Evolutionary conservation across 2,888 invertebrate genomes (phyloP).

Genomic region (Agrotis exclamationis): DNA sequence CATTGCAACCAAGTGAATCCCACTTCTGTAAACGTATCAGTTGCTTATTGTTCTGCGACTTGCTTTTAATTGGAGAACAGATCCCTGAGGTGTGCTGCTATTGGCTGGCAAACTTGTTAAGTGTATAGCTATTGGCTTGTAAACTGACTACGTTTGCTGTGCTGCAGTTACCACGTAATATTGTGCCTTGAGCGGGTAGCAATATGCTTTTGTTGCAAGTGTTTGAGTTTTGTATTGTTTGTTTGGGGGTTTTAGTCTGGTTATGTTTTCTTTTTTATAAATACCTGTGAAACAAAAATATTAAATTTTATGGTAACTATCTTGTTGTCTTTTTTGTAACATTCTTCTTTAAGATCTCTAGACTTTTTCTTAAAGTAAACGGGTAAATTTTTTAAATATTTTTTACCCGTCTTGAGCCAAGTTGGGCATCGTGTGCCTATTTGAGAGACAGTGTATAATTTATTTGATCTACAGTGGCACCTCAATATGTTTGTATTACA

Average conservation of each 20-base stretch:
- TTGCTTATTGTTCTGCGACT: conserved; percentile 52
- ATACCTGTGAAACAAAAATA: neutral
- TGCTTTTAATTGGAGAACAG: conserved; percentile 45
- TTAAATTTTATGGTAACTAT: no score
- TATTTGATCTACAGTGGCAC: no score
- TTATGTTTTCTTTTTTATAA: neutral
- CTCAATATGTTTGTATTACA: no score
- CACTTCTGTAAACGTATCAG: conserved; percentile 38
- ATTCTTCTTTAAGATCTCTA: no score
- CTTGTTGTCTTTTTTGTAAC: neutral
- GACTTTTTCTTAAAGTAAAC: no score
- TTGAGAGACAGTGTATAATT: no score
- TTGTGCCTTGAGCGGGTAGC: neutral
- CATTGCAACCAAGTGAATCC: conserved; percentile 34
- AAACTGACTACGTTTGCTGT: conserved; percentile 12
- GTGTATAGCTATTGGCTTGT: conserved; percentile 23
- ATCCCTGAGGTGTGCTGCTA: conserved; percentile 35
- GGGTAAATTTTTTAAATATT: no score
- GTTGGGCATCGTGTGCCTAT: no score
- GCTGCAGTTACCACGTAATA: conserved; percentile 32
- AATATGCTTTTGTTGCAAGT: conserved; percentile 19
- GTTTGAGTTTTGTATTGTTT: conserved; percentile 20
- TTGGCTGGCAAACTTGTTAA: conserved; percentile 30
- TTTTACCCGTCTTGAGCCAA: no score
- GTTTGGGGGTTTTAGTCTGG: conserved; percentile 1